A percentile compares a stretch with the other conserved stretches of the same genome.
phyloP scores from a whole-genome alignment of 2,797 vertebrate species.

The Brachyrhaphis roseni region DNA sequence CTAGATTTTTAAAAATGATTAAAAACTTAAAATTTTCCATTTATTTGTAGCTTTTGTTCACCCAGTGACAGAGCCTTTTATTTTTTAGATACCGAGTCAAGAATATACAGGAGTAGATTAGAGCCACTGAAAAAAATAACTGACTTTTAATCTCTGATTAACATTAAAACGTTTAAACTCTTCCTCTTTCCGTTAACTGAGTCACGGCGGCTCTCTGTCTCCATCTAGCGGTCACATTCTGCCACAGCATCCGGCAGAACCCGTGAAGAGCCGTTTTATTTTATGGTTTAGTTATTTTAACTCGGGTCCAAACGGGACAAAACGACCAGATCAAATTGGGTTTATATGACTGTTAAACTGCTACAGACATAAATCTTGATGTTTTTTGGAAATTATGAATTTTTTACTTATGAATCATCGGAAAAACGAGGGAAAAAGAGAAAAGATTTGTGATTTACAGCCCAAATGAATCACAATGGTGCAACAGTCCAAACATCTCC shows the following conservation, averaged over 20 bases:
- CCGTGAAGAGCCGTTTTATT: not conserved
- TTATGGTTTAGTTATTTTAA: not conserved
- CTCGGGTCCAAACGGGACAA: not conserved
- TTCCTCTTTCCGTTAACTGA: not conserved
- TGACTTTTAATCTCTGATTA: no score
- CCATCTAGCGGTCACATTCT: slow-evolving; percentile 42
- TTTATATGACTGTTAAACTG: not conserved
- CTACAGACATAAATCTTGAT: not conserved
- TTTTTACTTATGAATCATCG: not conserved
- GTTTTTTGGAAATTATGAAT: not conserved
- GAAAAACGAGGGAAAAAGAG: not conserved
- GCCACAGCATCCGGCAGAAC: not conserved
- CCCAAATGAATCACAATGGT: not conserved
- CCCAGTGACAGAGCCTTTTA: not conserved
- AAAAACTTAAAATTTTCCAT: not conserved
- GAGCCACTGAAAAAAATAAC: no score
- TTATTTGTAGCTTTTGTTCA: not conserved
- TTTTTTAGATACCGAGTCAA: not conserved
- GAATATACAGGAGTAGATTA: no score
- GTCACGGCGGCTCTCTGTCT: not conserved
- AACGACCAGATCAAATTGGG: not conserved
- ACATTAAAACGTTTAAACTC: no score
- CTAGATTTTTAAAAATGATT: not conserved
- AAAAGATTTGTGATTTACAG: not conserved
- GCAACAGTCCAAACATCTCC: not conserved